phyloP scores from a whole-genome alignment of 1,140 invertebrate species.

The Dryas iulia region DNA sequence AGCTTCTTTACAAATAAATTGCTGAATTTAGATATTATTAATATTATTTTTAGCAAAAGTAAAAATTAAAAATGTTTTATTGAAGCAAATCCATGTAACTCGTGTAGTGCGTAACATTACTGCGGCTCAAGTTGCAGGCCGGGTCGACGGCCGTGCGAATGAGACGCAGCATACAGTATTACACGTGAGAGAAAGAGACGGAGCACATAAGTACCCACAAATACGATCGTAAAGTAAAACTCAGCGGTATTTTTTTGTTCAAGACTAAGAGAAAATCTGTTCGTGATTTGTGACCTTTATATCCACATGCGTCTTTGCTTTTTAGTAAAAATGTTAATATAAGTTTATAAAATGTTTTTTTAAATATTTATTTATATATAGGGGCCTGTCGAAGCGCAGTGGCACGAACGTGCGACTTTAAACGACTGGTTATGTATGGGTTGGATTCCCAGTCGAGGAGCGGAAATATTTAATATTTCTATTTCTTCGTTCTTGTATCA shows the following conservation, averaged over 20 bases:
- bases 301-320: not conserved
- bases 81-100: conserved; percentile 1
- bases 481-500: too few species aligned
- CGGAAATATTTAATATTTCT: too few species aligned
- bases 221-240: conserved; percentile 65
- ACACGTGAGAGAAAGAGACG: conserved; percentile 33
- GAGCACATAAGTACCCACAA: conserved; percentile 42
- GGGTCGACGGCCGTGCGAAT: conserved; percentile 63
- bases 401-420: too few species aligned
- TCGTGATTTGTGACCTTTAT: conserved; percentile 29
- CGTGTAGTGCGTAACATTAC: conserved; percentile 29
- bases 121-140: conserved; percentile 31
- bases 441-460: too few species aligned
- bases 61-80: not conserved
- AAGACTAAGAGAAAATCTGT: conserved; percentile 39
- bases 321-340: not conserved
- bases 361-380: not conserved
- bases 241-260: conserved; percentile 55
- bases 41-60: too few species aligned
- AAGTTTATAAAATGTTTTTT: not conserved
- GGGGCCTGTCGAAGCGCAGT: too few species aligned
- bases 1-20: too few species aligned
- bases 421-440: too few species aligned
- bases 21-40: too few species aligned
- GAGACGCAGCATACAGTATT: conserved; percentile 32